Base-by-base conservation (phyloP, 1,140 invertebrate species). In the Papilio helenus region DNA sequence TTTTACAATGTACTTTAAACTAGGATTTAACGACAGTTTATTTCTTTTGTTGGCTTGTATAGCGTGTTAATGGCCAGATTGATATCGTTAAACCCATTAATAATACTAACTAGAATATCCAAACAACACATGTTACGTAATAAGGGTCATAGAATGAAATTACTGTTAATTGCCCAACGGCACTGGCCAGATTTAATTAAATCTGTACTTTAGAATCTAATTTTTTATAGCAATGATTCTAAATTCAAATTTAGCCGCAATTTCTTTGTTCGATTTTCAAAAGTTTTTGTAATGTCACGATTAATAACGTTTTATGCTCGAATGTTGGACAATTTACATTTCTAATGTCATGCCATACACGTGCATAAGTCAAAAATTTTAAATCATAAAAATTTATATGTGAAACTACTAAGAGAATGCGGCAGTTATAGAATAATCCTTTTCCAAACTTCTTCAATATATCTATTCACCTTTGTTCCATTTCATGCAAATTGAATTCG, bases 21-120 rank as follows among this genome's bases (percentile, higher is more conserved):
- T 26, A 26, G 9, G 20, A 61, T 61, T 61, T 26, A 61, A 26
- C 20, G 58, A 61, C 1, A 34, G 46, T 58, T 61, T 76, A 76
- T 76, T 76, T 61, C 74, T 76, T 76, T 58, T 18, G 26, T 76
- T 61, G 58, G 9, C 55, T 39, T 29, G 55, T 76, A 76, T 76
- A 76, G 74, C 74, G 74, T 76, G 74, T 61, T 76, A 76, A 76
- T 76, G 74, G 74, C 51, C 34, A 14, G 74, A 76, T 76, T 23
- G 34, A n/a, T 76, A 76, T 76, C 74, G 74, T 76, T 61, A 76
- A 76, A 39, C 44, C 51, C 74, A 61, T 29, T 76, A n/a, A n/a
- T n/a, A n/a, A n/a, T n/a, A 68, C 12, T 68, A 68, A 68, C 61
- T 68, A 68, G 61, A 68, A 68, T 34, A 68, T 68, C 14, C 34